Evolutionary conservation across 2,888 invertebrate genomes (phyloP), one percentile per base, ranked within the genome.

Genomic region (Onchidella celtica): DNA sequence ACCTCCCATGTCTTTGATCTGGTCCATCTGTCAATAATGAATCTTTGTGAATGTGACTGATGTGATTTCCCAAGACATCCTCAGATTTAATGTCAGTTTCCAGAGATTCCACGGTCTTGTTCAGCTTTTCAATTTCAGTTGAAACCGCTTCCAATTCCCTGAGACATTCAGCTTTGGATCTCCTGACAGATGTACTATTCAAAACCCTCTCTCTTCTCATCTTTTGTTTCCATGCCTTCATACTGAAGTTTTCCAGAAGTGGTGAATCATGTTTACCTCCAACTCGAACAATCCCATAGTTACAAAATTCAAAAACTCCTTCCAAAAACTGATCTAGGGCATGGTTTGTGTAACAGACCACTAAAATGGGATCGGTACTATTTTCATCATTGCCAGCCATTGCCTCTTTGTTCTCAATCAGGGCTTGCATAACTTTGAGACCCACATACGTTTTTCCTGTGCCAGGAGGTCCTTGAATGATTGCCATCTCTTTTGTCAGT

Each of bases 391-490:
- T 57, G 4, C 65, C 55, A 6, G 29, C 40, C 38, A 90, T 91
- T 1, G 81, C 32, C 0, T 83, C n/a, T 27, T 86, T 85, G 91
- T 96, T 97, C 75, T 94, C 91, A 0, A 97, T 91, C 34, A 97
- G 90, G 0, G 95, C 80, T 36, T 90, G 73, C 0, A 96, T 95
- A 29, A 97, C 95, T 94, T 96, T 96, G 40, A 96, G 93, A 0
- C 97, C 97, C 83, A 97, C 92, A 91, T 95, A 96, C 0, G 97
- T 97, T 94, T 97, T 97, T 0, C 97, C 97, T 0, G 97, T 97
- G 1, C 97, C 97, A 0, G 97, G 97, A 0, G 97, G 97, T 0
- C 97, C 92, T 86, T 93, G 92, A 32, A 93, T 92, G 65, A 93
- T 82, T 3, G 92, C 88, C 32, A 93, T 79, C 76, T 92, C 91